Evolutionary conservation across 2,888 invertebrate genomes (phyloP).

Genomic region (Andricus quercusramuli): DNA sequence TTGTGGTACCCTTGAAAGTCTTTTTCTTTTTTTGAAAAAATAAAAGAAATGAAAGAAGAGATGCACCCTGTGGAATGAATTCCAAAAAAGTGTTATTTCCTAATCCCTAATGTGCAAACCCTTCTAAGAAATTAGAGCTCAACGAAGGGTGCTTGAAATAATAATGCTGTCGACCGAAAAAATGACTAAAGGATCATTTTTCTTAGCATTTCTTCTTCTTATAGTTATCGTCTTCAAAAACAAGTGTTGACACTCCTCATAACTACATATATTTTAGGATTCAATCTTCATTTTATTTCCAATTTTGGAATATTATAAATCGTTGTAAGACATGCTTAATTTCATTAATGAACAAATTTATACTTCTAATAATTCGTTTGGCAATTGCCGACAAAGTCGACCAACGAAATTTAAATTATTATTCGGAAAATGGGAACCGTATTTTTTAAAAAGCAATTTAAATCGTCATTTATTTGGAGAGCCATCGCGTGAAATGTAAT

Average conservation of each 20-base stretch:
- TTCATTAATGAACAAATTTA: too few relatives aligned
- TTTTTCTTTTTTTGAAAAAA: not conserved
- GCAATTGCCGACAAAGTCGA: too few relatives aligned
- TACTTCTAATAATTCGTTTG: too few relatives aligned
- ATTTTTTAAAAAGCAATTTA: not conserved
- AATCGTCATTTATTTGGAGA: not conserved
- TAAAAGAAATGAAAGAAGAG: not conserved
- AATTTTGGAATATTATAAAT: too few relatives aligned
- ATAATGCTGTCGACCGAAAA: not conserved
- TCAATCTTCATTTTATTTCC: too few relatives aligned
- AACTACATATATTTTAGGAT: too few relatives aligned
- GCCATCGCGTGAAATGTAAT: not conserved
- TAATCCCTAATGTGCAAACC: not conserved
- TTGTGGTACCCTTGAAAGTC: not conserved
- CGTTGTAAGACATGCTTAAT: too few relatives aligned
- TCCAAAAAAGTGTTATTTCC: not conserved
- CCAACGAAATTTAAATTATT: not conserved
- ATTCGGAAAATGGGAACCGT: not conserved
- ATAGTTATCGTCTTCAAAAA: not conserved
- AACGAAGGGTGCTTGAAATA: slow-evolving; percentile 10
- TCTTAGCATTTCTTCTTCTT: not conserved
- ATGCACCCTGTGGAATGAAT: not conserved
- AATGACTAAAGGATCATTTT: not conserved
- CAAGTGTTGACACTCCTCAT: not conserved
- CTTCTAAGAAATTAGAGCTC: not conserved